Base-by-base conservation (phyloP, 2,888 invertebrate species). In the Calliopum simillimum region DNA sequence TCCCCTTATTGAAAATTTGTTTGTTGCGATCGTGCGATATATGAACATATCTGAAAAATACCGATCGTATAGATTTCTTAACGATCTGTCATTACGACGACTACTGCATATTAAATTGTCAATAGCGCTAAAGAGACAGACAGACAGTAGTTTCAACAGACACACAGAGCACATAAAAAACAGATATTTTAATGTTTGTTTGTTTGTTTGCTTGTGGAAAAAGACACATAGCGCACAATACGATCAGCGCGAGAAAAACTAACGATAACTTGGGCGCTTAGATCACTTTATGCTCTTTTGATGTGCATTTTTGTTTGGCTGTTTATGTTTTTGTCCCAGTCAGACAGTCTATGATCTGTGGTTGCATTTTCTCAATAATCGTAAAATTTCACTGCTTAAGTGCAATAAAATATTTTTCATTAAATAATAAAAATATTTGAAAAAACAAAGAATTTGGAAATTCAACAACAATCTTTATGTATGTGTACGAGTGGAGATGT, bases 51-150 rank as follows among this genome's bases (percentile, higher is more conserved):
- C 16, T 58, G 56, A 65, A 66, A 33, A 33, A 56, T 25, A 33
- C 55, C 58, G 66, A 66, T 66, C 58, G 66, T 66, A 66, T 66
- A 66, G 66, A 66, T 58, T 66, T 47, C 83, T 84, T 84, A 83
- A 85, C 82, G 85, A 84, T 84, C 85, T 84, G 84, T 84, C 84
- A 84, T 85, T 84, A 83, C 85, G 84, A 84, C 66, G 66, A 66
- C 66, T 56, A 44, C 66, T 66, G 66, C 44, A 66, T 66, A 66
- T 66, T 66, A 66, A 66, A 66, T 58, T 66, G 66, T 66, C 66
- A 66, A 66, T 66, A 66, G 64, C n/a, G n/a, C 51, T 41, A 59
- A 59, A 41, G 19, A 55, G 55, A 65, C 65, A 43, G 65, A 55
- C 23, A 33, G 43, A 23, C 33, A 51, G 63, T 16, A 12, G 16